Evolutionary conservation across 2,113 vertebrate genomes (phyloP).

Genomic region (Calidris pygmaea): DNA sequence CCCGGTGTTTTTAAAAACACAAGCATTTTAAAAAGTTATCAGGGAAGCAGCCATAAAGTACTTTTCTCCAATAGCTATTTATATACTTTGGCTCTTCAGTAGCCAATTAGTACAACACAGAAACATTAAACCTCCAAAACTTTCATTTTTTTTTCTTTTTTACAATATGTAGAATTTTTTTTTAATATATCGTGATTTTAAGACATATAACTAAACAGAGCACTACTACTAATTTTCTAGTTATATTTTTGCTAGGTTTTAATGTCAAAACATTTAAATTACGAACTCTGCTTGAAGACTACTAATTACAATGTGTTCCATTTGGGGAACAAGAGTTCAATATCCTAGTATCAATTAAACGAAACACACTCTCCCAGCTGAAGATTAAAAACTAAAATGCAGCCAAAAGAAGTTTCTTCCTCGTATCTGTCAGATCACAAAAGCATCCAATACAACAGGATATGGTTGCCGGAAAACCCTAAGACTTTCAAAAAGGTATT

Average conservation of each 20-base stretch:
- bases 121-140: not conserved
- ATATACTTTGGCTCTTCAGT: not conserved
- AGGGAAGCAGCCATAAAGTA: not conserved
- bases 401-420: not conserved
- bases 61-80: not conserved
- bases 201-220: not conserved
- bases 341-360: not conserved
- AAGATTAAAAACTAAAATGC: not conserved
- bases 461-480: not conserved
- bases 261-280: not conserved
- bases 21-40: not conserved
- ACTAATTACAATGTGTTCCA: not conserved
- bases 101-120: not conserved
- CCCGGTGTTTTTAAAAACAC: not conserved
- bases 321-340: constrained; percentile 25
- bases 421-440: not conserved
- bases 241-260: not conserved
- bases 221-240: not conserved
- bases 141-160: not conserved
- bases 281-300: not conserved
- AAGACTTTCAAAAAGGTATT: not conserved
- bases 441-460: not conserved
- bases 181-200: not conserved
- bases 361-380: not conserved
- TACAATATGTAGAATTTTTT: not conserved